phyloP scores from a whole-genome alignment of 2,888 invertebrate genomes.

The Mythimna ferrago region DNA sequence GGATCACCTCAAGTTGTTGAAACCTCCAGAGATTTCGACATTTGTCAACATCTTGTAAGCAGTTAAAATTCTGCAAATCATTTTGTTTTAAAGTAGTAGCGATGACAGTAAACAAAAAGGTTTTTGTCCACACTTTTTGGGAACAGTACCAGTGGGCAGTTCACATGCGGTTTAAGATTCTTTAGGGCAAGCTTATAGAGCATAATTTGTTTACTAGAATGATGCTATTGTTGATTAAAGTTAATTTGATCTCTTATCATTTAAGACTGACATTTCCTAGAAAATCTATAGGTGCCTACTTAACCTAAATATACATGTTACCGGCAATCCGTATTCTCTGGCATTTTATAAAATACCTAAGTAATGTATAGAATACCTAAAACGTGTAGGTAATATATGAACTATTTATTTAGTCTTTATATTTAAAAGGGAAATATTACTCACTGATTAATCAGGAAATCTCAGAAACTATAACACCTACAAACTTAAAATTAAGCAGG shows the following conservation, averaged over 20 bases:
- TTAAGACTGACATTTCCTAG: too few relatives aligned
- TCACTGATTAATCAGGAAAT: too few relatives aligned
- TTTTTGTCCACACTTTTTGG: slow-evolving; percentile 40
- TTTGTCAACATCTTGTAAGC: slow-evolving; percentile 68
- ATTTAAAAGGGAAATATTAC: too few relatives aligned
- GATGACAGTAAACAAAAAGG: slow-evolving; percentile 61
- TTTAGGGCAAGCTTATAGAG: background rate
- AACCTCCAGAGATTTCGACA: slow-evolving; percentile 55
- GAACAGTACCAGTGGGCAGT: slow-evolving; percentile 28
- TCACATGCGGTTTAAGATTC: slow-evolving; percentile 7
- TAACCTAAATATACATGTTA: too few relatives aligned
- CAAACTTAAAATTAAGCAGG: too few relatives aligned
- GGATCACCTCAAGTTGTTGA: slow-evolving; percentile 43
- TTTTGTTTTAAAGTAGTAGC: slow-evolving; percentile 57
- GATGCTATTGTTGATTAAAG: background rate
- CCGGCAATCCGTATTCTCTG: too few relatives aligned
- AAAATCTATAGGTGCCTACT: too few relatives aligned
- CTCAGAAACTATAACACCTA: too few relatives aligned
- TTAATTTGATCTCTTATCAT: background rate
- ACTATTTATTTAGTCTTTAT: too few relatives aligned
- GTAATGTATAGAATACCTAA: too few relatives aligned
- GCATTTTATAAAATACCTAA: too few relatives aligned
- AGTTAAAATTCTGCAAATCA: slow-evolving; percentile 61
- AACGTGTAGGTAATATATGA: too few relatives aligned
- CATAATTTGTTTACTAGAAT: background rate